Evolutionary conservation across 2,888 invertebrate genomes (phyloP).

Genomic region (Epirrita christyi): DNA sequence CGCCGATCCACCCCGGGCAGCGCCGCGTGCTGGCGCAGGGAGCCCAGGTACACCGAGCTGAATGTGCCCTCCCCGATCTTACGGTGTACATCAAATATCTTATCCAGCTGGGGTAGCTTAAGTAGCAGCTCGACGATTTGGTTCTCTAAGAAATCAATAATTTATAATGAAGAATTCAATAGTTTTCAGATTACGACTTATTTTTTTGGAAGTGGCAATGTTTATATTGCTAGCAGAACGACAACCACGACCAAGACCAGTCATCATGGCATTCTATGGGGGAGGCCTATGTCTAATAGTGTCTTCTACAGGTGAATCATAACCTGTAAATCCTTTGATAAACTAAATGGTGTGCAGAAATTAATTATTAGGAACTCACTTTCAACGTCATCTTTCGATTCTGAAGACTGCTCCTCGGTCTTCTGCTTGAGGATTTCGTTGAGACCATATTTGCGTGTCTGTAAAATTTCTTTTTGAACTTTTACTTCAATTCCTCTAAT

Average conservation of each 20-base stretch:
- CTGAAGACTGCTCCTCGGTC: constrained; percentile 54
- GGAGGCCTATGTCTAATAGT: too few species aligned
- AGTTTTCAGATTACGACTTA: too few species aligned
- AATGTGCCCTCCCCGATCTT: constrained; percentile 94
- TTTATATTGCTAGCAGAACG: too few species aligned
- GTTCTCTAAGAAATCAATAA: constrained; percentile 54
- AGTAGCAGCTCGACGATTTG: constrained; percentile 73
- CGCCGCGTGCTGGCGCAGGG: constrained; percentile 79
- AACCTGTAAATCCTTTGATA: background rate
- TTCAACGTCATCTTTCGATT: constrained; percentile 67
- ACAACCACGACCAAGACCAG: too few species aligned
- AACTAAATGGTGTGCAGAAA: background rate
- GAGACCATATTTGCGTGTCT: constrained; percentile 56
- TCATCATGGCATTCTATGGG: too few species aligned
- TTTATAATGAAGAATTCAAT: background rate
- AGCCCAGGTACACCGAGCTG: constrained; percentile 93
- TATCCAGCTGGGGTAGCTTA: constrained; percentile 86
- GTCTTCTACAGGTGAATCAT: too few species aligned
- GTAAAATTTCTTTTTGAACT: constrained; percentile 61
- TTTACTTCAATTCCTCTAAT: constrained; percentile 71
- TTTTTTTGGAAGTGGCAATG: too few species aligned
- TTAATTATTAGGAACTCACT: constrained; percentile 48
- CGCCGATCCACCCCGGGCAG: constrained; percentile 74
- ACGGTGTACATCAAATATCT: constrained; percentile 87
- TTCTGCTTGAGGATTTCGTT: constrained; percentile 60